These are phyloP conservation scores for Drosophila hawaiiensis DNA, from an alignment of 2,888 invertebrate genomes.

Conservation along the genomic window DNA sequence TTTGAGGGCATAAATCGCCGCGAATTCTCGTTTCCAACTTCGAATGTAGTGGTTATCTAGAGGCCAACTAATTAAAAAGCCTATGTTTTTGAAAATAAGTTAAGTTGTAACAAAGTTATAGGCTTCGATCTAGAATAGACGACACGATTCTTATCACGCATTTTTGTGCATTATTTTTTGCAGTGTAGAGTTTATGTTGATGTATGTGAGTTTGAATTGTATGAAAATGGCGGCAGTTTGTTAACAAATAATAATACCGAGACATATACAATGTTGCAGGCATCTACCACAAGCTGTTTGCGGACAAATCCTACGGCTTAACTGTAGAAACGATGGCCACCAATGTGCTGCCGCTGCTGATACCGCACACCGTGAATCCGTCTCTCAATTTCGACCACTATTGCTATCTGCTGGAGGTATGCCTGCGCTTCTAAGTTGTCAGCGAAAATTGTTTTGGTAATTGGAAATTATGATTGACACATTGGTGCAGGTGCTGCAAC, in stretches of 20 bases:
- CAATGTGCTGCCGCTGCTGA: constrained; percentile 95
- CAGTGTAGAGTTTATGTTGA: constrained; percentile 3
- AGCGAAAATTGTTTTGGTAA: not conserved
- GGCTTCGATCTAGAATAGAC: not conserved
- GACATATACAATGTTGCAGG: constrained; percentile 86
- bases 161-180: not conserved
- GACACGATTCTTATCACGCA: not conserved
- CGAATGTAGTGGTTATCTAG: not conserved
- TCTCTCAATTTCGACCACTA: constrained; percentile 93
- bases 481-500: constrained; percentile 90
- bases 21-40: not conserved
- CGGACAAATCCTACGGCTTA: constrained; percentile 95
- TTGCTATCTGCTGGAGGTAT: constrained; percentile 89
- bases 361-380: constrained; percentile 97
- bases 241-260: constrained; percentile 23
- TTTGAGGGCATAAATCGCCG: not conserved
- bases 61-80: too few species aligned
- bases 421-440: not conserved
- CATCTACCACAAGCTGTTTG: constrained; percentile 95
- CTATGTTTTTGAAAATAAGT: too few species aligned
- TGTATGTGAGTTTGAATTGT: constrained; percentile 1
- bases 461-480: constrained; percentile 5
- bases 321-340: constrained; percentile 96
- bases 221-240: constrained; percentile 7
- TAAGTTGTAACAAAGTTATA: not conserved